These are phyloP conservation scores for Falcaria lacertinaria DNA, from an alignment of 2,888 invertebrate genomes.

Conservation along the genomic window DNA sequence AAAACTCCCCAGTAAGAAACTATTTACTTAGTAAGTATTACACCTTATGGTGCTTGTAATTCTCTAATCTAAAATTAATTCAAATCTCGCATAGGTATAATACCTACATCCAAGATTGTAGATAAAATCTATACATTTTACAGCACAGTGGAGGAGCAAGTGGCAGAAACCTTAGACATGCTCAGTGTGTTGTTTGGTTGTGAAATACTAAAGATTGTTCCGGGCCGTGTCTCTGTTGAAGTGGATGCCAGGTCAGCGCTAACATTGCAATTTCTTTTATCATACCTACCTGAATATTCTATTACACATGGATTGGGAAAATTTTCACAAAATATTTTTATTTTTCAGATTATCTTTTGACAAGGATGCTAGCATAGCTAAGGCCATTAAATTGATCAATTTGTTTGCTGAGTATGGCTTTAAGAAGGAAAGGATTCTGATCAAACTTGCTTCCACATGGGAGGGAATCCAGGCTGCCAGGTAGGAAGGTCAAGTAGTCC, in stretches of 20 bases:
- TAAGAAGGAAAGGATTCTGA: slow-evolving; percentile 94
- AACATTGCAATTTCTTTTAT: no score
- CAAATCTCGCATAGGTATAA: no score
- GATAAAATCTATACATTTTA: slow-evolving; percentile 14
- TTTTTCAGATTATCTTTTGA: slow-evolving; percentile 93
- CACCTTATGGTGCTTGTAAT: no score
- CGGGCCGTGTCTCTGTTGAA: slow-evolving; percentile 97
- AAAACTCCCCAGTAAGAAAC: no score
- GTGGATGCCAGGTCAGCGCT: slow-evolving; percentile 90
- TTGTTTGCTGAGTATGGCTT: slow-evolving; percentile 95
- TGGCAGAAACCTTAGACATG: slow-evolving; percentile 93
- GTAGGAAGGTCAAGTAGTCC: no score
- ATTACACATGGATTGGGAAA: no score
- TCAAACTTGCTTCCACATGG: slow-evolving; percentile 99
- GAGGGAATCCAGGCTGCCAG: slow-evolving; percentile 99
- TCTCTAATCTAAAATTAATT: no score
- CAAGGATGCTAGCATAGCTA: slow-evolving; percentile 92
- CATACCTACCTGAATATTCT: no score
- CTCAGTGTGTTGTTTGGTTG: slow-evolving; percentile 96
- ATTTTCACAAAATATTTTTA: no score
- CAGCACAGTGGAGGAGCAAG: slow-evolving; percentile 85
- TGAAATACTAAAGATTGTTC: slow-evolving; percentile 98
- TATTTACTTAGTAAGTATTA: no score
- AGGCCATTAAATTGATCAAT: slow-evolving; percentile 92
- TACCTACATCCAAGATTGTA: no score